phyloP scores from a whole-genome alignment of 2,888 invertebrate genomes.

The Blera fallax region DNA sequence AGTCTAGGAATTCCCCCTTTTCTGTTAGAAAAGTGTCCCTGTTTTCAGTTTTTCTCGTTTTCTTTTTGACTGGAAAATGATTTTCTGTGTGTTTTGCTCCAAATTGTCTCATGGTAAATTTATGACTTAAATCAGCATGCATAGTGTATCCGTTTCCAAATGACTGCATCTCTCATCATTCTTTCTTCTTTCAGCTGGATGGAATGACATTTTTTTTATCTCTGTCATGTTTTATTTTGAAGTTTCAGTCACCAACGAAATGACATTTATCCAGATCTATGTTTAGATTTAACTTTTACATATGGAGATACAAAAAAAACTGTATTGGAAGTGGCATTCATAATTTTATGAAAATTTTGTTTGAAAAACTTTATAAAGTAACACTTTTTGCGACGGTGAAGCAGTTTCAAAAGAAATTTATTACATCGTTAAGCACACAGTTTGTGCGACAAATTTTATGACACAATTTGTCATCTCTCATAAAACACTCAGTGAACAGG shows the following conservation, averaged over 20 bases:
- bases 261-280: slow-evolving; percentile 9
- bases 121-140: slow-evolving; percentile 50
- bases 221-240: slow-evolving; percentile 1
- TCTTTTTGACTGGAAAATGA: background rate
- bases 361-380: background rate
- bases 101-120: slow-evolving; percentile 36
- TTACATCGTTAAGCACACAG: background rate
- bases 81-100: background rate
- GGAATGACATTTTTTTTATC: slow-evolving; percentile 1
- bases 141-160: background rate
- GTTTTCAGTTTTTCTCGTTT: no score
- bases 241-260: background rate
- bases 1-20: slow-evolving; percentile 1
- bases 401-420: background rate
- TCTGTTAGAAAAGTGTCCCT: background rate
- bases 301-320: background rate
- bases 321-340: background rate
- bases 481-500: background rate
- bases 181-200: background rate
- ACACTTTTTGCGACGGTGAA: background rate
- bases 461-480: slow-evolving; percentile 6
- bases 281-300: background rate
- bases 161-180: slow-evolving; percentile 16
- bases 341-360: background rate
- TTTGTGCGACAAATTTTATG: slow-evolving; percentile 18